A percentile compares a stretch with the other conserved stretches of the same genome.
These are phyloP conservation scores for Pseudochirops corinnae DNA, from an alignment of 2,797 vertebrate species.

Conservation along the genomic window DNA sequence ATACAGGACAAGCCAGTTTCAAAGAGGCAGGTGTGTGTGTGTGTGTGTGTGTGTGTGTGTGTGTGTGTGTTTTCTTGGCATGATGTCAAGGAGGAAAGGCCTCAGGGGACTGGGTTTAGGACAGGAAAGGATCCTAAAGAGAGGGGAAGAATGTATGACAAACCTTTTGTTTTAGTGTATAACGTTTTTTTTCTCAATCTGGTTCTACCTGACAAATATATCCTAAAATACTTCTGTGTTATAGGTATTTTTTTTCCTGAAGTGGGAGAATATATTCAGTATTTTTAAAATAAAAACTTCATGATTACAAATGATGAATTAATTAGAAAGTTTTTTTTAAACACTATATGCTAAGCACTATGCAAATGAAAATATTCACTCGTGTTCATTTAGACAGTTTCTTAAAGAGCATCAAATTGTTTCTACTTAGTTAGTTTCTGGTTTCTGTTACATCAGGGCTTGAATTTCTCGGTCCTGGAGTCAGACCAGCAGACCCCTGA, in stretches of 20 bases:
- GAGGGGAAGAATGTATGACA: neutral
- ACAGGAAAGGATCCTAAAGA: neutral
- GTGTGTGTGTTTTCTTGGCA: neutral
- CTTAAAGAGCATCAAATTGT: neutral
- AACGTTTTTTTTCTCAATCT: neutral
- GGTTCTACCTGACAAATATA: neutral
- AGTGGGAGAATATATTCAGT: neutral
- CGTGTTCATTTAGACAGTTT: conserved; percentile 12
- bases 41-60: no score
- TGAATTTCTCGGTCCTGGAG: conserved; percentile 29
- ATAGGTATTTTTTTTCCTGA: neutral
- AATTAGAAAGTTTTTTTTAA: neutral
- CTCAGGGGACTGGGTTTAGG: neutral
- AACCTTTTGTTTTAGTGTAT: neutral
- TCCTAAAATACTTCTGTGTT: neutral
- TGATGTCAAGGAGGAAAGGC: neutral
- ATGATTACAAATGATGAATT: neutral
- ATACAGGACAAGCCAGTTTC: neutral
- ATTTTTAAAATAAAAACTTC: neutral
- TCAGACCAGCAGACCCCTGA: conserved; percentile 37
- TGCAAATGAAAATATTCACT: conserved; percentile 17
- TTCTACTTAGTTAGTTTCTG: neutral
- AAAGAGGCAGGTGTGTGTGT: neutral
- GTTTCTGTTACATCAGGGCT: neutral
- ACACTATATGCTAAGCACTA: neutral